phyloP scores from a whole-genome alignment of 2,888 invertebrate genomes.

The Cheilosia vernalis region DNA sequence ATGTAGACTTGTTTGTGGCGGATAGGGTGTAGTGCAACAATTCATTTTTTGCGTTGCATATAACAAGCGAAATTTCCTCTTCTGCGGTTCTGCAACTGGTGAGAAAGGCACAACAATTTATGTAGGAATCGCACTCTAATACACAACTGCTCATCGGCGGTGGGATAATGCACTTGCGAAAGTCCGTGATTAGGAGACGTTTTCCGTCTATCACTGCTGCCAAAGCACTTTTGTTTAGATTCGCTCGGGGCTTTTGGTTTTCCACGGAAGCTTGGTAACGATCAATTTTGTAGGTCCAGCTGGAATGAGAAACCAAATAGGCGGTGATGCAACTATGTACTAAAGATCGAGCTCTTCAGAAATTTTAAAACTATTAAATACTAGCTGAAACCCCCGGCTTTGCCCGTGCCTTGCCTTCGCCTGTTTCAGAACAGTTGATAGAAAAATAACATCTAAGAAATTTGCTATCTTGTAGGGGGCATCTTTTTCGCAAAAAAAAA shows the following conservation, averaged over 20 bases:
- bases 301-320: slow-evolving; percentile 5
- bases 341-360: too few species aligned
- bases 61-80: slow-evolving; percentile 83
- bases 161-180: slow-evolving; percentile 89
- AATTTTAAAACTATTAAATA: too few species aligned
- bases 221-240: slow-evolving; percentile 83
- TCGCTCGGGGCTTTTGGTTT: not conserved
- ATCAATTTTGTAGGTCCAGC: slow-evolving; percentile 59
- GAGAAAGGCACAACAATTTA: slow-evolving; percentile 85
- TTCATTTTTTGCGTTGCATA: slow-evolving; percentile 76
- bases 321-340: too few species aligned
- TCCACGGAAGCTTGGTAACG: slow-evolving; percentile 77
- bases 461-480: too few species aligned
- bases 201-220: slow-evolving; percentile 91
- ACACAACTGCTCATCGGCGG: slow-evolving; percentile 91
- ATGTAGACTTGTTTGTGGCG: not conserved
- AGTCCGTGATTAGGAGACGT: slow-evolving; percentile 88
- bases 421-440: too few species aligned
- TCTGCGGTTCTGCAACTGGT: slow-evolving; percentile 78
- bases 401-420: too few species aligned
- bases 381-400: too few species aligned
- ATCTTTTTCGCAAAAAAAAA: too few species aligned
- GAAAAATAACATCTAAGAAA: too few species aligned
- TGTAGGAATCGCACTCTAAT: slow-evolving; percentile 84
- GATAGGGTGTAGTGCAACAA: slow-evolving; percentile 74